These are phyloP conservation scores for Artibeus lituratus DNA, from an alignment of 2,797 vertebrate genomes.

Conservation along the genomic window DNA sequence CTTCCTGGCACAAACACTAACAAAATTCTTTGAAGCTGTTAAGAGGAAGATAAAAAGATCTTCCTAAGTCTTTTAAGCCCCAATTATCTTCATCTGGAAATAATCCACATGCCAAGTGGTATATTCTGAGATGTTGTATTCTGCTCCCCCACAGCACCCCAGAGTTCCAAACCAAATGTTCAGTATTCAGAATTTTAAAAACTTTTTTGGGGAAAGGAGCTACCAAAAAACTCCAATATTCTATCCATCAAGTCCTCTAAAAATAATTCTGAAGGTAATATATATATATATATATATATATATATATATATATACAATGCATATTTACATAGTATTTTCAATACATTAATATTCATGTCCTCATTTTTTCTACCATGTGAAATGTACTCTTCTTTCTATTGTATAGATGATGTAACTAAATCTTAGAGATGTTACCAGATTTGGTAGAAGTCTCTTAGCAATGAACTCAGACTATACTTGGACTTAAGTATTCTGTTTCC, in stretches of 20 bases:
- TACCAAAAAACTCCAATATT: background rate
- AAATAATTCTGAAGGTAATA: background rate
- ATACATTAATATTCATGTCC: background rate
- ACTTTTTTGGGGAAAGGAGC: too few relatives aligned
- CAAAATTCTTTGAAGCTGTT: background rate
- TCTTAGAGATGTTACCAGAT: background rate
- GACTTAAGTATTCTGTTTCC: background rate
- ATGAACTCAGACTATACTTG: background rate
- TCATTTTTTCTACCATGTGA: background rate
- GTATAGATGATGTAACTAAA: background rate
- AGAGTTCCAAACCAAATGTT: background rate
- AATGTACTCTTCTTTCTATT: background rate
- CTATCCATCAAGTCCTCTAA: background rate
- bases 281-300: background rate
- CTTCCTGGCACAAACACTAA: background rate
- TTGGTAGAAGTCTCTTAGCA: background rate
- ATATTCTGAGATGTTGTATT: background rate
- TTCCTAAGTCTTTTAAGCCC: background rate
- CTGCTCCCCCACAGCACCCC: background rate
- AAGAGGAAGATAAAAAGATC: too few relatives aligned
- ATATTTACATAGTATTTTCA: background rate
- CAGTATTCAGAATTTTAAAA: background rate
- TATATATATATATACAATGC: too few relatives aligned
- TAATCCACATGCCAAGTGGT: background rate
- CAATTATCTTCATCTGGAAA: background rate